Base-by-base conservation (phyloP, 2,113 vertebrate species). In the Bos javanicus region DNA sequence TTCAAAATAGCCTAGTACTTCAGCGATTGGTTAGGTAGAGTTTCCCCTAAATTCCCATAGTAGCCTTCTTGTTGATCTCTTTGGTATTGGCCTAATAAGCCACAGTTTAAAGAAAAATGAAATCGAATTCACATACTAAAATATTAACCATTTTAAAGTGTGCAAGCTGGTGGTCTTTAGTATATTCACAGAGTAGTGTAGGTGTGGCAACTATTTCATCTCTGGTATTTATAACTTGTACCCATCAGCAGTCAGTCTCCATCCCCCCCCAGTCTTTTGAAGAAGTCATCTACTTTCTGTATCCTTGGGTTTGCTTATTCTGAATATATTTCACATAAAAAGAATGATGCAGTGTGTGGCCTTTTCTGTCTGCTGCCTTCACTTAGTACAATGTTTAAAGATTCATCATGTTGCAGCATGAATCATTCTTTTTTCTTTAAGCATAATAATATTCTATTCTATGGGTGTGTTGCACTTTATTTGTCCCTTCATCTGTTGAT, bases 311-410 rank as follows among this genome's bases (percentile, higher is more conserved):
- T 81, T 97, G 14, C 46, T 36, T 86, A 62, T 74, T 93, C 52
- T 74, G 36, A 95, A 74, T 12, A 82, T 48, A 76, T 74, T 95
- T 48, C 78, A 28, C 43, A 52, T 30, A 67, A 81, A 95, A 86
- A 91, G 15, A 71, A 82, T 85, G 33, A 39, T 43, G 14, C 1
- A 33, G 39, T 82, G 82, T 39, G 14, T 62, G 7, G 25, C 26
- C 33, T 91, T 90, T 56, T 82, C 7, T 74, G 19, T 89, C 26
- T 64, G 17, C 26, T 52, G 39, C 54, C 74, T 94, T 88, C n/a
- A 97, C 26, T 50, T 80, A 59, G 8, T 26, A 43, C 56, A 48
- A 64, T 43, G 23, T 93, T 82, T 90, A 71, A 93, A 90, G 52
- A 15, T 54, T 87, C 36, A 74, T 62, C 14, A 39, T 26, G 23